Conservation (phyloP, 1,140 invertebrate genomes). For the Atta texana region DNA sequence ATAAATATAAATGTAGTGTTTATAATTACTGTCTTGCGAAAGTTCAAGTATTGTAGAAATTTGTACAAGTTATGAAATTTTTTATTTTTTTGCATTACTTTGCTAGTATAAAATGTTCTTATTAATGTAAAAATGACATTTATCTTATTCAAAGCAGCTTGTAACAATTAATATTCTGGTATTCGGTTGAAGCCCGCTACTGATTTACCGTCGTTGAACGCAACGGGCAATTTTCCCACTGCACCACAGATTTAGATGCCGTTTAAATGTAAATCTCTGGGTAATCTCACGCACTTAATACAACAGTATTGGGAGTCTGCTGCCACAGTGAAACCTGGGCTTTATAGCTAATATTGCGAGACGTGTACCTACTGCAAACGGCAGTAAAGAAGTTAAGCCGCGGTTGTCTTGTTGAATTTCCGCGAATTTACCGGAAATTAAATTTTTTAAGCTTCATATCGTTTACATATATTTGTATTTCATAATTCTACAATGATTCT, state of each 20-base stretch:
- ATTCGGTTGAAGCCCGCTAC: slow-evolving; percentile 2
- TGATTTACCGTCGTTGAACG: slow-evolving; percentile 43
- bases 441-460: slow-evolving; percentile 2
- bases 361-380: slow-evolving; percentile 47
- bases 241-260: slow-evolving; percentile 23
- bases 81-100: not conserved
- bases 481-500: not conserved
- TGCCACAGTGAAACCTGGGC: slow-evolving; percentile 1
- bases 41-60: not conserved
- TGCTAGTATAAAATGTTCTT: not conserved
- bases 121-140: not conserved
- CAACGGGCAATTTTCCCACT: slow-evolving; percentile 40
- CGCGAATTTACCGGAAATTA: slow-evolving; percentile 20
- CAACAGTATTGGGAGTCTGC: slow-evolving; percentile 3
- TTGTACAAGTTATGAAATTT: not conserved
- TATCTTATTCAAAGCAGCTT: slow-evolving; percentile 1
- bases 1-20: not conserved
- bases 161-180: slow-evolving; percentile 35
- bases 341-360: slow-evolving; percentile 56
- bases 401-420: slow-evolving; percentile 52
- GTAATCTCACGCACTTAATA: slow-evolving; percentile 23
- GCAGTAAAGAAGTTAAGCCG: slow-evolving; percentile 60
- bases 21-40: not conserved
- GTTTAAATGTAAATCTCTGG: slow-evolving; percentile 68
- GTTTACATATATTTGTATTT: not conserved